Evolutionary conservation across 2,888 invertebrate species (phyloP), one percentile per base, ranked within the genome.

Genomic region (Heliconius cydno): DNA sequence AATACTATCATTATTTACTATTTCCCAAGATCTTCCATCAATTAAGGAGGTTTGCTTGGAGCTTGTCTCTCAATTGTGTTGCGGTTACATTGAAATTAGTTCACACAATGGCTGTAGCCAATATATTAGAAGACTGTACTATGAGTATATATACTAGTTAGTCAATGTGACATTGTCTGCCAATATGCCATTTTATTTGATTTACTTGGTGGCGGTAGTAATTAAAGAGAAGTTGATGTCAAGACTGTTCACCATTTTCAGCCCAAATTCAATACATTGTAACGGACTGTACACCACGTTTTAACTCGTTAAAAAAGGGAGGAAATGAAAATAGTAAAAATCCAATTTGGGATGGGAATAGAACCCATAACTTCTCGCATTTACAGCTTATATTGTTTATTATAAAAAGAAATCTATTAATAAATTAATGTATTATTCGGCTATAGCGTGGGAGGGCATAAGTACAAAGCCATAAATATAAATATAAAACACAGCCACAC

Each of bases 11-110:
- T 3, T 41, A 41, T n/a, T 41, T 38, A 68, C 6, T 25, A 13
- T 68, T 38, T n/a, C 38, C 7, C 66, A 67, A 34, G 66, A 41
- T n/a, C 41, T 68, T 38, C 38, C 41, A 68, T 38, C 68, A 68
- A 68, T 68, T 68, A 41, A 38, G 12, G 38, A 68, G 38, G 68
- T 25, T 68, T 68, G 41, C 68, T 68, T 13, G 38, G 68, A 41
- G 68, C 38, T 38, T 41, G 41, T 68, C 68, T 38, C 68, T 41
- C 68, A 41, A 41, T 68, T n/a, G 38, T 41, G 38, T 25, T 68
- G 68, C 9, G 68, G 68, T 68, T 68, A n/a, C 41, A 68, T n/a
- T 68, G 68, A 41, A 68, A 68, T 68, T 25, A 38, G n/a, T 68
- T 68, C 41, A 41, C 66, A 66, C 68, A 38, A n/a, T 68, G 2